Evolutionary conservation across 2,888 invertebrate species (phyloP).

Genomic region (Caenorhabditis wallacei): DNA sequence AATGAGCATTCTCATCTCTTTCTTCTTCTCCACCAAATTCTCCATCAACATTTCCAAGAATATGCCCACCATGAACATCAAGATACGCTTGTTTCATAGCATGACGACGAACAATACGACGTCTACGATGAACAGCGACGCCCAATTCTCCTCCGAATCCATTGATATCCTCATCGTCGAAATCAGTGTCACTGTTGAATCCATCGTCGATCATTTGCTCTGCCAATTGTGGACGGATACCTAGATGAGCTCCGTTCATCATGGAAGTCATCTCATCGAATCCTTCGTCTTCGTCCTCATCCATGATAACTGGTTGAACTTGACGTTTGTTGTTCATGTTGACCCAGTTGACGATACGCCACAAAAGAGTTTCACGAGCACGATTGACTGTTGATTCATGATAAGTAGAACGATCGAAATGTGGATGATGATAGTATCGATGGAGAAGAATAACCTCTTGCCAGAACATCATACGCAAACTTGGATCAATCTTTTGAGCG

Average conservation of each 20-base stretch:
- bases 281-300: conserved; percentile 27
- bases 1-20: not conserved
- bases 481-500: not conserved
- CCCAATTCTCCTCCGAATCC: conserved; percentile 18
- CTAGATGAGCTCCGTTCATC: not conserved
- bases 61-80: conserved; percentile 3
- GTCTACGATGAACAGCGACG: conserved; percentile 4
- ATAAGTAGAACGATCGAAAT: conserved; percentile 4
- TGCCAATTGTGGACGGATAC: conserved; percentile 2
- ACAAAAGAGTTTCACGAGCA: not conserved
- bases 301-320: conserved; percentile 8
- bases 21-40: conserved; percentile 19
- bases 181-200: not conserved
- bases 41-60: not conserved
- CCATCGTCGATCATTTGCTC: not conserved
- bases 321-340: not conserved
- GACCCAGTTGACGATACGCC: conserved; percentile 14
- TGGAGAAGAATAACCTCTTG: not conserved
- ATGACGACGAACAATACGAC: conserved; percentile 28
- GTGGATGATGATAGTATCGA: conserved; percentile 17
- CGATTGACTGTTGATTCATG: not conserved
- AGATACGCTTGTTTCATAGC: conserved; percentile 35
- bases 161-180: conserved; percentile 1
- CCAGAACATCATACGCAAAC: not conserved
- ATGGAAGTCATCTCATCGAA: conserved; percentile 11